Percentiles rank a stretch among this genome's conserved stretches.
Evolutionary conservation across 1,140 invertebrate genomes (phyloP).

Genomic region (Phocides pigmalion): DNA sequence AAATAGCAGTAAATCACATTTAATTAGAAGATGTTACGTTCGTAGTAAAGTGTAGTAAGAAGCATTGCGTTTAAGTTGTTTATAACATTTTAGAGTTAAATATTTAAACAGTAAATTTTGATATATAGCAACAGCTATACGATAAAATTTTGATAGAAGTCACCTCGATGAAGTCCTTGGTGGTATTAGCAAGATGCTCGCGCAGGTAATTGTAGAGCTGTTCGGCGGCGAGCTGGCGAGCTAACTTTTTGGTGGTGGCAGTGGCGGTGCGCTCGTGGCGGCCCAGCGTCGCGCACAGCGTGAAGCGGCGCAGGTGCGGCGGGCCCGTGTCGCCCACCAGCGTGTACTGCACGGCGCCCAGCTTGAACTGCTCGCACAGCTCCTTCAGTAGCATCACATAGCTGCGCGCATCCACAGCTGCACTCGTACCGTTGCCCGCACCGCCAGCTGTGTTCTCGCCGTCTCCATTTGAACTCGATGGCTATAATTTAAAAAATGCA

Average conservation of each 20-base stretch:
- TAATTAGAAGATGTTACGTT: no score
- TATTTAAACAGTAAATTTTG: no score
- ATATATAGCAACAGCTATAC: no score
- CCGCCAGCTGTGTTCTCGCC: background rate
- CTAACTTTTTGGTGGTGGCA: slow-evolving; percentile 66
- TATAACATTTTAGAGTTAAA: no score
- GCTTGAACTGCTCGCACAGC: slow-evolving; percentile 63
- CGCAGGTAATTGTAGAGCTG: slow-evolving; percentile 66
- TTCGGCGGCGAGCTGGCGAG: slow-evolving; percentile 67
- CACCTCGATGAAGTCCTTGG: slow-evolving; percentile 69
- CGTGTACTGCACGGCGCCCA: slow-evolving; percentile 52
- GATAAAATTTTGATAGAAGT: no score
- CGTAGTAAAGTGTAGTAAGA: no score
- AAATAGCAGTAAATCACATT: no score
- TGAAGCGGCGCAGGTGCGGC: slow-evolving; percentile 68
- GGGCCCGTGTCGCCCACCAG: slow-evolving; percentile 70
- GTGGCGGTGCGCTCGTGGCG: slow-evolving; percentile 55
- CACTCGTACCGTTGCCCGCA: background rate
- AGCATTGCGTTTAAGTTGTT: no score
- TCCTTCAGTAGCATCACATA: slow-evolving; percentile 66
- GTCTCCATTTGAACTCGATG: background rate
- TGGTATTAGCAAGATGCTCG: slow-evolving; percentile 57
- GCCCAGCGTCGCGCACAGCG: slow-evolving; percentile 53
- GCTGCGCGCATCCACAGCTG: slow-evolving; percentile 44
- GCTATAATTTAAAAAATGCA: background rate